These are phyloP conservation scores for Aphis craccivora DNA, from an alignment of 1,140 invertebrate species.

Conservation along the genomic window DNA sequence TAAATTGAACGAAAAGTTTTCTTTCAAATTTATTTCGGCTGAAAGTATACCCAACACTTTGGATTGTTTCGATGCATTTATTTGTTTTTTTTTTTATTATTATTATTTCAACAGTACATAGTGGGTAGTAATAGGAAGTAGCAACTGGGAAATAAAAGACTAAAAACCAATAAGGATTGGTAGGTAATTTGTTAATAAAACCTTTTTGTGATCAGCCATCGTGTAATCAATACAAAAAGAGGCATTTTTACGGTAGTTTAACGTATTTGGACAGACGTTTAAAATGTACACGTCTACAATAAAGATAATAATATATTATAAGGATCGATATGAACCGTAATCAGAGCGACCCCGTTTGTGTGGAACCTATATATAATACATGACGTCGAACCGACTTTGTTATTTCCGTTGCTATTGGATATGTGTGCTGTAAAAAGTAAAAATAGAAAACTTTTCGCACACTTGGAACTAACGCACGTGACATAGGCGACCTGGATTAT, in stretches of 20 bases:
- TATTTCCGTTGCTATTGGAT: constrained; percentile 38
- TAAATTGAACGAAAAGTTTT: not conserved
- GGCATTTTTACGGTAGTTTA: not conserved
- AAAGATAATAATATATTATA: constrained; percentile 19
- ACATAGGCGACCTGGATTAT: not conserved
- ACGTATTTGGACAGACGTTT: not conserved
- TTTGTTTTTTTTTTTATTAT: not conserved
- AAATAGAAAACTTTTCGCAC: not conserved
- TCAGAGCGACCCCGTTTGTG: not conserved
- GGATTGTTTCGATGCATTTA: not conserved
- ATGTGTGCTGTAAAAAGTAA: not conserved
- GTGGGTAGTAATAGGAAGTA: not conserved
- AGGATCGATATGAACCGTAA: not conserved
- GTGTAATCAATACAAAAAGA: not conserved
- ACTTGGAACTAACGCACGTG: not conserved
- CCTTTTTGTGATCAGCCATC: not conserved
- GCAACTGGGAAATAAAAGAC: not conserved
- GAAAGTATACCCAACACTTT: not conserved
- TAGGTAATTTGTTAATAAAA: constrained; percentile 6
- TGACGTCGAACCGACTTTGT: not conserved
- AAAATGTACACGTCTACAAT: not conserved
- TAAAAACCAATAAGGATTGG: not conserved
- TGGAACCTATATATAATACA: constrained; percentile 8
- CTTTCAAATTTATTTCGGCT: not conserved
- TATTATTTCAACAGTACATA: no score